Evolutionary conservation across 2,888 invertebrate genomes (phyloP).

Genomic region (Drosophila mulleri): DNA sequence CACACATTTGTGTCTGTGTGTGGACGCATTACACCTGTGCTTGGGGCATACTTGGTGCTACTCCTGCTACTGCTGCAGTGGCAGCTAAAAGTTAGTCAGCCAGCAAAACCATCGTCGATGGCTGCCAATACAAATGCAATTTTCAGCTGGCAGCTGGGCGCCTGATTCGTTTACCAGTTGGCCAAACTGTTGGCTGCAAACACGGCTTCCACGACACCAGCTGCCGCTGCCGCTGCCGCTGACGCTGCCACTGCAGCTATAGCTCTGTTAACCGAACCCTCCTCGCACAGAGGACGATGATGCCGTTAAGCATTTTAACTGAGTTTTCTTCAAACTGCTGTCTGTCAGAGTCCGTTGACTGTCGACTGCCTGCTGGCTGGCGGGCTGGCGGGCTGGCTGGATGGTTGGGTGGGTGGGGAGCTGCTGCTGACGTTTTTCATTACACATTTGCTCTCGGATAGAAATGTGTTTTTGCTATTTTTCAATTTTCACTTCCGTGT

Average conservation of each 20-base stretch:
- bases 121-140: conserved; percentile 79
- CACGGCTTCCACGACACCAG: conserved; percentile 12
- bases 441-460: conserved; percentile 67
- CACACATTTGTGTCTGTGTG: conserved; percentile 20
- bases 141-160: conserved; percentile 77
- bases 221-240: neutral
- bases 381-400: conserved; percentile 13
- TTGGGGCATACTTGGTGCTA: conserved; percentile 13
- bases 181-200: conserved; percentile 46
- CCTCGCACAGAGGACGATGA: conserved; percentile 24
- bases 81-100: conserved; percentile 58
- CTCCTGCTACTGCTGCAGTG: neutral
- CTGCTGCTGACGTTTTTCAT: conserved; percentile 75
- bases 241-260: conserved; percentile 3
- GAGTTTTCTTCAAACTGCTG: conserved; percentile 68
- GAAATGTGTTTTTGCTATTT: conserved; percentile 77
- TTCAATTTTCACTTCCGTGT: conserved; percentile 78
- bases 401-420: conserved; percentile 18
- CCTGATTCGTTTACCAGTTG: conserved; percentile 73
- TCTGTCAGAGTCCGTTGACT: conserved; percentile 53
- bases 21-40: conserved; percentile 48
- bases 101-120: conserved; percentile 66
- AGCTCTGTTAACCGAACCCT: conserved; percentile 12
- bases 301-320: conserved; percentile 77
- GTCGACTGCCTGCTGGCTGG: conserved; percentile 38